Evolutionary conservation across 2,113 vertebrate genomes (phyloP).

Genomic region (Platysteira castanea): DNA sequence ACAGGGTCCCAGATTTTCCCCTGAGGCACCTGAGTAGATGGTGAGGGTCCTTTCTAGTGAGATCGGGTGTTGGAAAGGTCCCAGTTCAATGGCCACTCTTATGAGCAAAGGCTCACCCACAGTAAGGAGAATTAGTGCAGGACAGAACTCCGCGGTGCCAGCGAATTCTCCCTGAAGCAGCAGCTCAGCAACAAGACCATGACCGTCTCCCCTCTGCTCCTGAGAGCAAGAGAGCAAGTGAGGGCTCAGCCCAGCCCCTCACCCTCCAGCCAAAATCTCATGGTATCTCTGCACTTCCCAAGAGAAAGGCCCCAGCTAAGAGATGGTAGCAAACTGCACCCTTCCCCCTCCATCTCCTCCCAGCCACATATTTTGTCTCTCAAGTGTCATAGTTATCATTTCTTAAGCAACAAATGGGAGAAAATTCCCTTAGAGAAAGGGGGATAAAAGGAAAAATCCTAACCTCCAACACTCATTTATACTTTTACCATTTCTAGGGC

Average conservation of each 20-base stretch:
- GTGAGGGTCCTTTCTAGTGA: background rate
- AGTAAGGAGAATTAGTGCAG: background rate
- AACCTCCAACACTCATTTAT: background rate
- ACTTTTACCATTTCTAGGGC: conserved; percentile 3
- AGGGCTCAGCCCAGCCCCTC: background rate
- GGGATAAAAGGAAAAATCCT: background rate
- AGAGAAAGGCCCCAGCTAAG: background rate
- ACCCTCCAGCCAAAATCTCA: background rate
- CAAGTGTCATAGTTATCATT: background rate
- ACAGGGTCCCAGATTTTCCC: background rate
- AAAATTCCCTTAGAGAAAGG: background rate
- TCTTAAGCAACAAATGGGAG: background rate
- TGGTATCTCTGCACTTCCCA: background rate
- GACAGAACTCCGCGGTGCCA: fast-evolving
- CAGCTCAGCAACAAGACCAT: background rate
- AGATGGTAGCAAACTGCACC: background rate
- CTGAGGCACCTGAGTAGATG: background rate
- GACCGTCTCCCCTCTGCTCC: background rate
- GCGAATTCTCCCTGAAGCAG: fast-evolving
- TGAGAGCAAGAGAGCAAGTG: fast-evolving
- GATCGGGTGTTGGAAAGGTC: fast-evolving
- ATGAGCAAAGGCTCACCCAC: background rate
- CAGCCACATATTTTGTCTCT: background rate
- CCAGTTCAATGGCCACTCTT: background rate
- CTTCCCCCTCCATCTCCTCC: background rate